Evolutionary conservation across 2,888 invertebrate genomes (phyloP).

Genomic region (Tanytarsus gracilentus): DNA sequence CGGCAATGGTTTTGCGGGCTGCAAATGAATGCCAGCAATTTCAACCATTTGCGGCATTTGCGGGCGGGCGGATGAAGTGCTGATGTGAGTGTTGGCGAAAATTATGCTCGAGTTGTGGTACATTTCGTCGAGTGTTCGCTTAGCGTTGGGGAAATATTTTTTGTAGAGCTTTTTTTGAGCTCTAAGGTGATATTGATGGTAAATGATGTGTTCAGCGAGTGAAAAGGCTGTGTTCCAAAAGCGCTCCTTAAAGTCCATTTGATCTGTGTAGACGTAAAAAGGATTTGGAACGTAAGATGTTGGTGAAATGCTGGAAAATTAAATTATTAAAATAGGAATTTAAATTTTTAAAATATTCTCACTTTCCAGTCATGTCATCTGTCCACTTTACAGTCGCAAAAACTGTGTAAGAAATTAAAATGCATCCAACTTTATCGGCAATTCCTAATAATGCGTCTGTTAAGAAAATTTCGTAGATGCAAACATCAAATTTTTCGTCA

Average conservation of each 20-base stretch:
- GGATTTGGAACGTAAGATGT: conserved; percentile 18
- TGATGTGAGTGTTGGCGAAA: conserved; percentile 29
- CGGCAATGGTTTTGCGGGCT: neutral
- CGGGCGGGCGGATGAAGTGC: conserved; percentile 27
- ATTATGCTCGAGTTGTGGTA: conserved; percentile 26
- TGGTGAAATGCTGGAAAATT: neutral
- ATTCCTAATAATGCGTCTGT: neutral
- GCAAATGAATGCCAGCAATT: conserved; percentile 29
- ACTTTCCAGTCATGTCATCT: conserved; percentile 7
- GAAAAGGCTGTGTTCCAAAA: conserved; percentile 32
- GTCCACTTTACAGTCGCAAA: conserved; percentile 11
- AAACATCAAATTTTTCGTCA: neutral
- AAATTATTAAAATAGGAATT: too few relatives aligned
- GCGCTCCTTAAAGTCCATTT: conserved; percentile 34
- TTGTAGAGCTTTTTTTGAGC: conserved; percentile 9
- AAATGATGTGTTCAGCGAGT: conserved; percentile 31
- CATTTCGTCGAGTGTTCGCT: conserved; percentile 6
- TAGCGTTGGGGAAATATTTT: conserved; percentile 20
- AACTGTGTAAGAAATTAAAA: conserved; percentile 31
- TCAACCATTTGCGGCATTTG: conserved; percentile 30
- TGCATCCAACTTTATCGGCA: conserved; percentile 32
- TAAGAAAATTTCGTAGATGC: neutral
- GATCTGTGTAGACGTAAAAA: conserved; percentile 22
- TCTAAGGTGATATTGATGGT: conserved; percentile 36
- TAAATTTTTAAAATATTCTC: too few relatives aligned